A percentile compares a stretch with the other conserved stretches of the same genome.
Evolutionary conservation across 2,797 vertebrate species (phyloP).

Genomic region (Oreonectes daqikongensis): DNA sequence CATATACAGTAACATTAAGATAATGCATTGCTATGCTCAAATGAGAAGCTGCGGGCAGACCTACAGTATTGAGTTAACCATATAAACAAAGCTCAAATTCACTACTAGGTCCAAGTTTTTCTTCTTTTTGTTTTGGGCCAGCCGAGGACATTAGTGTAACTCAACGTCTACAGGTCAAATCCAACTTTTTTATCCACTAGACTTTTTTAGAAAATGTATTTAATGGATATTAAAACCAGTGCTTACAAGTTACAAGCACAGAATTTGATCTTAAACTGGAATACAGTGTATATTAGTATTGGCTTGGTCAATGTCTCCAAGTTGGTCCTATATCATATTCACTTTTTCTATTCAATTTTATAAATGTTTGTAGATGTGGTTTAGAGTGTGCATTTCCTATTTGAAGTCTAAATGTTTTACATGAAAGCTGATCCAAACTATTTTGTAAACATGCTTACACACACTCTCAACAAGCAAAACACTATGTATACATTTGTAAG

Average conservation of each 20-base stretch:
- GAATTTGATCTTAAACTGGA: conserved; percentile 23
- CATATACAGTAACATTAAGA: background rate
- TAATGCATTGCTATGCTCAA: background rate
- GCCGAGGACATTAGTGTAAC: background rate
- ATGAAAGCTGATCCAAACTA: conserved; percentile 22
- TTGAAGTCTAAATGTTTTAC: conserved; percentile 4
- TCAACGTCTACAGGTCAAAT: conserved; percentile 34
- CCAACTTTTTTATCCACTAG: conserved; percentile 15
- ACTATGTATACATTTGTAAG: background rate
- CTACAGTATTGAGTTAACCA: conserved; percentile 1
- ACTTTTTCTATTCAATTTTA: conserved; percentile 4
- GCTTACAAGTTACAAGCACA: conserved; percentile 11
- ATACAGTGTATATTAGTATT: background rate
- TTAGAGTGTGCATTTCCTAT: conserved; percentile 28
- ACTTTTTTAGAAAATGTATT: conserved; percentile 23
- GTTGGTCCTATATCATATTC: conserved; percentile 12
- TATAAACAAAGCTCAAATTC: conserved; percentile 16
- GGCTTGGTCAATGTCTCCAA: background rate
- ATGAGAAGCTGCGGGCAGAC: background rate
- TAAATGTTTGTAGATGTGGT: conserved; percentile 23
- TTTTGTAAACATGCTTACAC: conserved; percentile 15
- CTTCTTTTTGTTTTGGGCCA: background rate
- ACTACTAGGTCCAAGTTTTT: background rate
- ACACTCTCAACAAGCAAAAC: background rate
- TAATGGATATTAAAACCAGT: conserved; percentile 13